These are phyloP conservation scores for Tichodroma muraria DNA, from an alignment of 2,113 vertebrate genomes.

Conservation along the genomic window DNA sequence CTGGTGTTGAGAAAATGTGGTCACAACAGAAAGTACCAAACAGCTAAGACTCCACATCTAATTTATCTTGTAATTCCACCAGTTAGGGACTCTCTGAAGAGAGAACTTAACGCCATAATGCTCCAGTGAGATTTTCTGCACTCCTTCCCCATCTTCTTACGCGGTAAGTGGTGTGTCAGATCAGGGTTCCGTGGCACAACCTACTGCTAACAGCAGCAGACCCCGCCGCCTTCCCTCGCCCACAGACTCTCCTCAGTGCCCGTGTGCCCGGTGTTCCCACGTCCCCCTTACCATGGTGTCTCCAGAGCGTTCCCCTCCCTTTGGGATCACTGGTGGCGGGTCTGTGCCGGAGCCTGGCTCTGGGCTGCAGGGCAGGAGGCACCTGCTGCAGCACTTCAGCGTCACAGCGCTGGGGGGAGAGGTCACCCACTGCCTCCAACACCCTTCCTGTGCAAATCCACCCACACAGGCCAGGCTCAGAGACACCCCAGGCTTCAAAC, in stretches of 20 bases:
- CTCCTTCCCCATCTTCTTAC: background rate
- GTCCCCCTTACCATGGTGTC: constrained; percentile 11
- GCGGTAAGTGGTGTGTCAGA: rapidly evolving
- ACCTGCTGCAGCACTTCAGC: constrained; percentile 48
- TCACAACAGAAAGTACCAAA: background rate
- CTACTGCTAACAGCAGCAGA: background rate
- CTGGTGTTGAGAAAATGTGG: background rate
- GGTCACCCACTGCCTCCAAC: background rate
- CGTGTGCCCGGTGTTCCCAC: rapidly evolving
- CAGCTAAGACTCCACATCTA: background rate
- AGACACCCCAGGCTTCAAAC: background rate
- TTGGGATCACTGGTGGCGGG: background rate
- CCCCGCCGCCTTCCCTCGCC: background rate
- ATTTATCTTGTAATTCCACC: background rate
- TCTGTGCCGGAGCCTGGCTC: constrained; percentile 1
- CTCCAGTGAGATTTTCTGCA: background rate
- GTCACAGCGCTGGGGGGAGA: constrained; percentile 24
- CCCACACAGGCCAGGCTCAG: background rate
- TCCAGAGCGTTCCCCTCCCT: background rate
- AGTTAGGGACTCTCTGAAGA: background rate
- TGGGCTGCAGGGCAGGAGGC: background rate
- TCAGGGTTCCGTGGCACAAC: background rate
- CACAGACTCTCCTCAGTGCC: rapidly evolving
- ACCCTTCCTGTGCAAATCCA: background rate
- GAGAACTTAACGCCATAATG: background rate